phyloP scores from a whole-genome alignment of 37 sponge, comb jelly and placozoan genomes.

The Bolinopsis microptera region DNA sequence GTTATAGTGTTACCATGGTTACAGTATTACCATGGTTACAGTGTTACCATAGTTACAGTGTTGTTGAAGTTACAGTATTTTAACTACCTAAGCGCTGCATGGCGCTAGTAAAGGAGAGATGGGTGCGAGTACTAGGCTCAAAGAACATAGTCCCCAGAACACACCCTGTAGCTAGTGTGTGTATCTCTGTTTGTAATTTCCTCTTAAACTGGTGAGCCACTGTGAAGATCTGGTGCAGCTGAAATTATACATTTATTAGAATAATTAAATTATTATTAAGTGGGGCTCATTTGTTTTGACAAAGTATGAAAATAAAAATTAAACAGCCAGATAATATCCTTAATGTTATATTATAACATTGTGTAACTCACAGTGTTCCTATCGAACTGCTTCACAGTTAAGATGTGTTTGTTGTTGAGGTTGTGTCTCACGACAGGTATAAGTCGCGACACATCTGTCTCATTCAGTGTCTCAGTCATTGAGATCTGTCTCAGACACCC shows the following conservation, averaged over 20 bases:
- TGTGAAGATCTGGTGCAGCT: constrained; percentile 74
- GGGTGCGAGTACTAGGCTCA: constrained; percentile 94
- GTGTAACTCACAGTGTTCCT: constrained; percentile 79
- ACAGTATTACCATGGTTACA: no score
- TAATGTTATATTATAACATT: no score
- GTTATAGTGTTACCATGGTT: no score
- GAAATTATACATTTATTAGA: no score
- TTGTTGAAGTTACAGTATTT: no score
- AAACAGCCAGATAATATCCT: no score
- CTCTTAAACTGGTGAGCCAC: constrained; percentile 86
- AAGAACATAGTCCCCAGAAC: constrained; percentile 93
- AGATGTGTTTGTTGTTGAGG: constrained; percentile 71
- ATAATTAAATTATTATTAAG: no score
- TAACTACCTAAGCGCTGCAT: constrained; percentile 96
- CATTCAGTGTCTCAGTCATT: not conserved
- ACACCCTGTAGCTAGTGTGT: constrained; percentile 74
- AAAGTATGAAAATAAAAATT: no score
- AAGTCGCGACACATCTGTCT: not conserved
- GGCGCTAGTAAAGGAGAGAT: constrained; percentile 88
- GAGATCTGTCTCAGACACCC: not conserved
- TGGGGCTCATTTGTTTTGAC: no score
- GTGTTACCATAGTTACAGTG: no score
- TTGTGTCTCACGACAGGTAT: constrained; percentile 26
- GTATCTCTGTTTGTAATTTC: constrained; percentile 73
- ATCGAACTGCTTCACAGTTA: constrained; percentile 82